Evolutionary conservation across 2,888 invertebrate genomes (phyloP).

Genomic region (Archips crataeganus): DNA sequence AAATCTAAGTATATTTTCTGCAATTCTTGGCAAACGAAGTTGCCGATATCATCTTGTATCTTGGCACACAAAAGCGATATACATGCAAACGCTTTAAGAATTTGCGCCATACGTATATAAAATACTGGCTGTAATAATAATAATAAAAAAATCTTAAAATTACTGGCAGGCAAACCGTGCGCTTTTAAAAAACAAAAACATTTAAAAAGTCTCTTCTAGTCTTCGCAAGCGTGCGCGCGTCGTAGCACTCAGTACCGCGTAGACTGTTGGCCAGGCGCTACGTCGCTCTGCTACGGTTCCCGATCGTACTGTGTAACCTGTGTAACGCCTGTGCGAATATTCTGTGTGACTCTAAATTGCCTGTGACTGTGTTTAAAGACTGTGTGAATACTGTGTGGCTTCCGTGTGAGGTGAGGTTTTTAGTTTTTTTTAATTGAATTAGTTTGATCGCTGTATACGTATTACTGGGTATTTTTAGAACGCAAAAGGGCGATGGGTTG

Average conservation of each 20-base stretch:
- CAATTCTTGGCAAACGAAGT: too few species aligned
- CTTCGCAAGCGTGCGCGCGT: constrained; percentile 17
- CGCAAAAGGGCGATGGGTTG: not conserved
- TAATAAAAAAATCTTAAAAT: not conserved
- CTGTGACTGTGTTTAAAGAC: constrained; percentile 29
- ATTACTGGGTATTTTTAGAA: constrained; percentile 3
- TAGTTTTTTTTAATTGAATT: constrained; percentile 37
- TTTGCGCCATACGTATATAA: not conserved
- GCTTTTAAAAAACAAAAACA: constrained; percentile 27
- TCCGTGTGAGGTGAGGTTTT: constrained; percentile 36
- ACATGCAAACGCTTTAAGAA: not conserved
- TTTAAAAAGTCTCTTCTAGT: constrained; percentile 5
- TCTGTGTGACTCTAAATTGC: constrained; percentile 36
- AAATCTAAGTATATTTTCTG: too few species aligned
- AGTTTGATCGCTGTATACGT: constrained; percentile 9
- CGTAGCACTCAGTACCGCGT: constrained; percentile 61
- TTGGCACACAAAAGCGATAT: too few species aligned
- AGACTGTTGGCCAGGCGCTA: constrained; percentile 62
- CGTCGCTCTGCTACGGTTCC: constrained; percentile 59
- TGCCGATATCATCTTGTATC: too few species aligned
- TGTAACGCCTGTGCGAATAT: constrained; percentile 36
- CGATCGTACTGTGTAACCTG: constrained; percentile 48
- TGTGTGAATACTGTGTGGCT: constrained; percentile 37
- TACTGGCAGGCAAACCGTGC: not conserved
- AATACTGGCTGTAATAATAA: not conserved